Evolutionary conservation across 1,140 invertebrate genomes (phyloP).

Genomic region (Neodiprion lecontei): DNA sequence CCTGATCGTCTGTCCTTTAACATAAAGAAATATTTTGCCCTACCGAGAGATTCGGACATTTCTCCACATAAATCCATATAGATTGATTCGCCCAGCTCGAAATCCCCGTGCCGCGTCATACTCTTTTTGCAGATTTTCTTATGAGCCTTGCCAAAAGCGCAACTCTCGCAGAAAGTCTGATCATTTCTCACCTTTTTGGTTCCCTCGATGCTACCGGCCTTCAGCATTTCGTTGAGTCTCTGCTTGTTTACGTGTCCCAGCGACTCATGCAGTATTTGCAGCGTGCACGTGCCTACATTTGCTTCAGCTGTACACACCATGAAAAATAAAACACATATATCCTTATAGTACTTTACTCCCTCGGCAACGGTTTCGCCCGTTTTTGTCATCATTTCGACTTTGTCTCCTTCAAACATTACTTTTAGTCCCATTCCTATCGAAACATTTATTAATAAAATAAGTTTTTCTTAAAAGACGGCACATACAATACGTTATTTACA

Average conservation of each 20-base stretch:
- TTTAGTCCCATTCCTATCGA: constrained; percentile 26
- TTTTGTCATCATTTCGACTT: constrained; percentile 21
- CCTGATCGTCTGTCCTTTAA: constrained; percentile 44
- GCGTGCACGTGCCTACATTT: constrained; percentile 3
- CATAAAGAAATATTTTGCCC: constrained; percentile 38
- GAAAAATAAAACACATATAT: constrained; percentile 16
- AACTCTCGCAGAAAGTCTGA: constrained; percentile 39
- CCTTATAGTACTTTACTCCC: constrained; percentile 19
- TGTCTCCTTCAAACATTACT: constrained; percentile 26
- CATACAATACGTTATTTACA: constrained; percentile 31
- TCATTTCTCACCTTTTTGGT: constrained; percentile 39
- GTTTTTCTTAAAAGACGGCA: constrained; percentile 29
- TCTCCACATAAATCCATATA: constrained; percentile 29
- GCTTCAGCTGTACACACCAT: constrained; percentile 1
- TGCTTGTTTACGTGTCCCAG: constrained; percentile 24
- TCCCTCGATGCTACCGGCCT: constrained; percentile 24
- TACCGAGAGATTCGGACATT: constrained; percentile 37
- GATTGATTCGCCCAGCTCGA: constrained; percentile 1
- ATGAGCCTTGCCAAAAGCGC: neutral
- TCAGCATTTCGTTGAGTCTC: constrained; percentile 21
- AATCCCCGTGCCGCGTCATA: neutral
- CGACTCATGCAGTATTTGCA: constrained; percentile 24
- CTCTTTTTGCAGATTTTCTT: neutral
- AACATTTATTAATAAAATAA: constrained; percentile 30
- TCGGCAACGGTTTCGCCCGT: constrained; percentile 24